These are phyloP conservation scores for Austrolebias charrua DNA, from an alignment of 2,797 vertebrate species.

Conservation along the genomic window DNA sequence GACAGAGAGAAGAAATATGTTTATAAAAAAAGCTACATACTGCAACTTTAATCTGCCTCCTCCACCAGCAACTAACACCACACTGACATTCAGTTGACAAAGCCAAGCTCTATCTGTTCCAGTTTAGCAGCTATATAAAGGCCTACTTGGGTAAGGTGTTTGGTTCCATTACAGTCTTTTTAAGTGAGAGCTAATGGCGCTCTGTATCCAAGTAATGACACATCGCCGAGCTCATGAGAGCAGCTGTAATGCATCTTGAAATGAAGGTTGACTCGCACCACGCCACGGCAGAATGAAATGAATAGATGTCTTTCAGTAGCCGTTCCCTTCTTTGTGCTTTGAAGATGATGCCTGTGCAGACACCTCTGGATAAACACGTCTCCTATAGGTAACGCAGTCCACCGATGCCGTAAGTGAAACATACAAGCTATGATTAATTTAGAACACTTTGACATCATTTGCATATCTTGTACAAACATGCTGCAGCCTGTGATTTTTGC, in stretches of 20 bases:
- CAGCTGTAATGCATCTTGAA: conserved; percentile 71
- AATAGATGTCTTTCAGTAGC: conserved; percentile 66
- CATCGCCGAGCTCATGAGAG: conserved; percentile 52
- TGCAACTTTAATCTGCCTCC: neutral
- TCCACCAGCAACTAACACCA: neutral
- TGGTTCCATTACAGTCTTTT: conserved; percentile 65
- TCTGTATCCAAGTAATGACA: conserved; percentile 61
- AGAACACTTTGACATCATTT: conserved; percentile 47
- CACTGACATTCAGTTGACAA: conserved; percentile 58
- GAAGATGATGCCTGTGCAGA: conserved; percentile 23
- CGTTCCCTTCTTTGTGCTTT: conserved; percentile 34
- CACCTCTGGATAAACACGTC: conserved; percentile 50
- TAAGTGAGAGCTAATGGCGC: conserved; percentile 61
- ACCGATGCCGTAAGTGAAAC: conserved; percentile 48
- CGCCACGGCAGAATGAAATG: conserved; percentile 63
- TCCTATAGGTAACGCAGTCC: conserved; percentile 46
- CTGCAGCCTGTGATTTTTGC: conserved; percentile 26
- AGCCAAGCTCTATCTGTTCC: conserved; percentile 34
- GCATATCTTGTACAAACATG: conserved; percentile 19
- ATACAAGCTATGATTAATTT: conserved; percentile 37
- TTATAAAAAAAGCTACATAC: too few relatives aligned
- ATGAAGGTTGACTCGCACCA: conserved; percentile 60
- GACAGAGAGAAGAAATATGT: too few relatives aligned
- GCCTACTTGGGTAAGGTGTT: conserved; percentile 51
- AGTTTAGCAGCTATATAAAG: conserved; percentile 42